Evolutionary conservation across 2,797 vertebrate genomes (phyloP).

Genomic region (Danio aesculapii): DNA sequence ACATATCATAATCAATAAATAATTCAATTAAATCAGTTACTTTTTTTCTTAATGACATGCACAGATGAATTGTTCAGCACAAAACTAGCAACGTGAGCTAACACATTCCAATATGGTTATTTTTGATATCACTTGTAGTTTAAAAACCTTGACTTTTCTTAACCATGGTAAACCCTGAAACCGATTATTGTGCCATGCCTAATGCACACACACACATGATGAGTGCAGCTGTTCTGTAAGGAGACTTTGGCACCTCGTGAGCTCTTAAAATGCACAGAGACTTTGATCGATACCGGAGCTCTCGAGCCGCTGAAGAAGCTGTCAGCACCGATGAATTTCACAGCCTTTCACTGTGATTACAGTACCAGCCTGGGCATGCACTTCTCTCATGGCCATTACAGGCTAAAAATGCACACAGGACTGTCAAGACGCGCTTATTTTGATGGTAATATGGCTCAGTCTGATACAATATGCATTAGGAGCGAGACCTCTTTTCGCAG

Average conservation of each 20-base stretch:
- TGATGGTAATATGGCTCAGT: background rate
- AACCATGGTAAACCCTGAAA: too few relatives aligned
- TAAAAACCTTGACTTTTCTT: too few relatives aligned
- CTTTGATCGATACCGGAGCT: slow-evolving; percentile 14
- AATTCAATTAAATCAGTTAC: too few relatives aligned
- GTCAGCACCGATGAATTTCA: slow-evolving; percentile 10
- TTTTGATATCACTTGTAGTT: too few relatives aligned
- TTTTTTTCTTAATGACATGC: too few relatives aligned
- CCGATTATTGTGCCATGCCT: too few relatives aligned
- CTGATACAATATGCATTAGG: background rate
- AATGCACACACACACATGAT: background rate
- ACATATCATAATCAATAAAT: too few relatives aligned
- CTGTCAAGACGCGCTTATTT: too few relatives aligned
- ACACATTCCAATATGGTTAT: too few relatives aligned
- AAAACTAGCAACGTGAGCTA: too few relatives aligned
- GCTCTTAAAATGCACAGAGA: slow-evolving; percentile 13
- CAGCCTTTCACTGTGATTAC: slow-evolving; percentile 2
- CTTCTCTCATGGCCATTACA: background rate
- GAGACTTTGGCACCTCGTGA: slow-evolving; percentile 7
- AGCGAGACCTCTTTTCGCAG: too few relatives aligned
- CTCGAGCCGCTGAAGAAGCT: background rate
- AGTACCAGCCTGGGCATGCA: background rate
- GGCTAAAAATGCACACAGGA: background rate
- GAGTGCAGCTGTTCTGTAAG: background rate
- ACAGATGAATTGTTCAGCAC: too few relatives aligned